Base-by-base conservation (phyloP, 2,797 vertebrate species). In the Balearica regulorum region DNA sequence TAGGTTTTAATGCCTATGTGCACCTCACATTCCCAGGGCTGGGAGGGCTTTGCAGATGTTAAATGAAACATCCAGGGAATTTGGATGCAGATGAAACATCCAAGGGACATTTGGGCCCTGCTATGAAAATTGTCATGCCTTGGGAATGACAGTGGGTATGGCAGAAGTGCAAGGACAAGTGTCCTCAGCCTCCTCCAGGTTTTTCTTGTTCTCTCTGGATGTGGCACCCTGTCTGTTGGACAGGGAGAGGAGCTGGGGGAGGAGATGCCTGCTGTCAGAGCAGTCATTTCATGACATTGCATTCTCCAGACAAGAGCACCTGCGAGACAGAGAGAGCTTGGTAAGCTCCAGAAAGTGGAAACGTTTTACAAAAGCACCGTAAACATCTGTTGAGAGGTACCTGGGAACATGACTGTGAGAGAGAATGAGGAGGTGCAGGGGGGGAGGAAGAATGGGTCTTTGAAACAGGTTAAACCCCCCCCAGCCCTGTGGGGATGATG, bases 311-410 rank as follows among this genome's bases (percentile, higher is more conserved):
- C 41, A 76, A 49, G 49, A 92, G 66, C 86, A 83, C 48, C 64
- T 85, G 64, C 0, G 2, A 92, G 81, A 83, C 22, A 35, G 46
- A 71, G 46, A 72, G 54, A 43, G 18, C 57, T 88, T 25, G 61
- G 68, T 77, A n/a, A 83, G 53, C 92, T 85, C 48, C 29, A 84
- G 60, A 80, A 85, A 73, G 71, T 70, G 75, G 53, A 85, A 89
- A 41, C 46, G 33, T 83, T 93, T 92, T 54, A 85, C 61, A 87
- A 85, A 96, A 89, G 13, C 64, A 61, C 48, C 21, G 16, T 91
- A 81, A 96, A 95, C 92, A 85, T 94, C 87, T 96, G 91, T 64
- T 85, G 82, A 85, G 87, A 70, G n/a, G 53, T 89, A 89, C 53
- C 81, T 90, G 84, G 61, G 65, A 89, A 93, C 1, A 13, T 94